Evolutionary conservation across 2,113 vertebrate species (phyloP).

Genomic region (Neogale vison): DNA sequence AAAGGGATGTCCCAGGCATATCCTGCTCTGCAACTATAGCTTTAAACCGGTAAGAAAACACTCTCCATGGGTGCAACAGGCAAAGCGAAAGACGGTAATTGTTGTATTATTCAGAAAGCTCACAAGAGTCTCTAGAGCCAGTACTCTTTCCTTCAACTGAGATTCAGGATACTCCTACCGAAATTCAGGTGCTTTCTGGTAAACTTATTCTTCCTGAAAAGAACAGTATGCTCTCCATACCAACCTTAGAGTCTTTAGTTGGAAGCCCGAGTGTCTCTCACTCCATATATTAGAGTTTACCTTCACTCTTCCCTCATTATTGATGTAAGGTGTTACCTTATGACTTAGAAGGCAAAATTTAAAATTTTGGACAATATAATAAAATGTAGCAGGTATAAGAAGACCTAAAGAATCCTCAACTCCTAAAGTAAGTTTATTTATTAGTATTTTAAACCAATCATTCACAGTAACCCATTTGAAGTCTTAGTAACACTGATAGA

Average conservation of each 20-base stretch:
- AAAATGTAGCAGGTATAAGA: not conserved
- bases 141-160: not conserved
- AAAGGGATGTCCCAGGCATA: not conserved
- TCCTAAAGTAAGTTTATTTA: not conserved
- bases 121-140: not conserved
- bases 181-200: not conserved
- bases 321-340: not conserved
- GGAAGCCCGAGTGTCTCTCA: not conserved
- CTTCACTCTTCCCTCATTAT: not conserved
- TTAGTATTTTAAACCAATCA: slow-evolving; percentile 16
- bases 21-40: not conserved
- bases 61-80: not conserved
- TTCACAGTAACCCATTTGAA: not conserved
- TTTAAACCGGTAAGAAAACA: not conserved
- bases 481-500: not conserved
- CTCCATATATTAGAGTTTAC: not conserved
- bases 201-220: not conserved
- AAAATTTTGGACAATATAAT: not conserved
- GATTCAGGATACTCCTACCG: not conserved
- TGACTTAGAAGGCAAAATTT: not conserved
- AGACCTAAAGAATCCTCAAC: not conserved
- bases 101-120: not conserved
- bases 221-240: not conserved
- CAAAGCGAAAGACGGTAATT: not conserved
- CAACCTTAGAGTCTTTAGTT: not conserved